Conservation (phyloP, 2,888 invertebrate genomes). For the Acronicta psi region DNA sequence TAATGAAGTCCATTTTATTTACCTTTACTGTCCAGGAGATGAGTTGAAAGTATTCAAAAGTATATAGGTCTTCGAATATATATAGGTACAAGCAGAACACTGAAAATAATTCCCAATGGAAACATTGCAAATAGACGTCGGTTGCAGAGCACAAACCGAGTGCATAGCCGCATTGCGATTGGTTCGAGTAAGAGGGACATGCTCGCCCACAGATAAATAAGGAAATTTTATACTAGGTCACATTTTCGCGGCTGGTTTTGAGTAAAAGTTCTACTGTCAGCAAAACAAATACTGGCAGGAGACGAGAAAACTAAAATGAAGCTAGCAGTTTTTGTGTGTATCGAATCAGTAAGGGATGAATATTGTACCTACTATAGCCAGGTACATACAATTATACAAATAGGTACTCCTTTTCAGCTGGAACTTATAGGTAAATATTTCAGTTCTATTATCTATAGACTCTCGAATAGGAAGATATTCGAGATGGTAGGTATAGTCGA, state of each 20-base stretch:
- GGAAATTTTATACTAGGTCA: conserved; percentile 40
- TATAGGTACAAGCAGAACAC: conserved; percentile 51
- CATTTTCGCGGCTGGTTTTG: conserved; percentile 28
- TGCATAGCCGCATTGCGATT: conserved; percentile 60
- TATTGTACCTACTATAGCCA: too few species aligned
- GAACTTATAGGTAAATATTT: too few species aligned
- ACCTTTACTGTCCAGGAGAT: conserved; percentile 18
- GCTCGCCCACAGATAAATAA: conserved; percentile 45
- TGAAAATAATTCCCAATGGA: conserved; percentile 68
- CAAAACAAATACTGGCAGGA: conserved; percentile 9
- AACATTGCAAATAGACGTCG: conserved; percentile 59
- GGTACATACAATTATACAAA: too few species aligned
- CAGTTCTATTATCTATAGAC: too few species aligned
- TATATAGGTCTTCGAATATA: neutral
- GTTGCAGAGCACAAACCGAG: conserved; percentile 48
- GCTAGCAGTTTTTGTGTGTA: neutral
- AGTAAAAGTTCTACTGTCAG: conserved; percentile 30
- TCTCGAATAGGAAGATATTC: too few species aligned
- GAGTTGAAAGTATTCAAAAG: conserved; percentile 22
- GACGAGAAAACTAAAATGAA: neutral
- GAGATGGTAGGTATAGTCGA: too few species aligned
- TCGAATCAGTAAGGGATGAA: too few species aligned
- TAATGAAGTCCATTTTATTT: conserved; percentile 17
- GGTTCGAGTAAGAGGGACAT: conserved; percentile 43
- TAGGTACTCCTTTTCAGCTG: too few species aligned